Base-by-base conservation (phyloP, 1,140 invertebrate species). In the Drosophila albomicans region DNA sequence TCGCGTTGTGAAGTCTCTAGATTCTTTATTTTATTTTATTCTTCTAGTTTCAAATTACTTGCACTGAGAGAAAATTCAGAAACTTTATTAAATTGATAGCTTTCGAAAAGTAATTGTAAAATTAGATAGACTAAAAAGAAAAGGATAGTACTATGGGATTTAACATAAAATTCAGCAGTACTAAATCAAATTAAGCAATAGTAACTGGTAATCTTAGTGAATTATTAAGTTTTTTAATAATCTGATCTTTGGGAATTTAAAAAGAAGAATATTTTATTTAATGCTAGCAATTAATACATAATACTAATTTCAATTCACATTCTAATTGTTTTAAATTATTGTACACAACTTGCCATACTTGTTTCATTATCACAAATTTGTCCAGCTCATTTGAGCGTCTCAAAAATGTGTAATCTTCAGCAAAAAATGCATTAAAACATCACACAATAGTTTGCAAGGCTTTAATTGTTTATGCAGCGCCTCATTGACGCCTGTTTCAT, bases 381-480 rank as follows among this genome's bases (percentile, higher is more conserved):
- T 4, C 6, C 13, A 70, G 32, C 45, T 48, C 63, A 82, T 72
- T 25, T 74, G 66, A 86, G 41, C 8, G 70, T 57, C 79, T 71
- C 51, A 87, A 67, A 80, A 84, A 88, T 89, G 76, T 87, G 84
- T 69, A 28, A 71, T 80, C 56, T 78, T 87, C 84, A 87, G 84
- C 84, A 88, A 87, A 88, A 59, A 46, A 58, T 28, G 41, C 56
- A 43, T 56, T 56, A 56, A 69, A 43, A 75, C 16, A 48, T 59
- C 52, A 59, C 45, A 75, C 49, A 59, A 76, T 46, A 72, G 58
- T 88, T 32, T 8, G 35, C 35, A 78, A 77, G 80, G 67, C 81
- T 75, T 89, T 88, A 87, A 87, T 80, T 88, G 81, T 88, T 89
- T 88, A 89, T 88, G 78, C 68, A 84, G 85, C 85, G 85, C 78